phyloP scores from a whole-genome alignment of 1,140 invertebrate genomes.

The Lordiphosa collinella region DNA sequence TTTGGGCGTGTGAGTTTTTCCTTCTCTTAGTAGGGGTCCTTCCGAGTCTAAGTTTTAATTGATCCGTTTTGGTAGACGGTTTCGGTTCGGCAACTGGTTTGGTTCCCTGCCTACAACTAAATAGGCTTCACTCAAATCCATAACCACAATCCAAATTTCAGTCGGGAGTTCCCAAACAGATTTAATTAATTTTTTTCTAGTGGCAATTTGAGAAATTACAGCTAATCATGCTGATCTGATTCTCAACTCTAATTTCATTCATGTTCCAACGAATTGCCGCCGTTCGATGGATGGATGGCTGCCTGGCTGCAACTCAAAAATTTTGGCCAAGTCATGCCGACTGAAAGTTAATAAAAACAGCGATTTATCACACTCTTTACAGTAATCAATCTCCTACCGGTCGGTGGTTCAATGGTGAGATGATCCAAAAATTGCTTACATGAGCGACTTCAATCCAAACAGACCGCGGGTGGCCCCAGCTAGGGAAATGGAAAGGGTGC shows the following conservation, averaged over 20 bases:
- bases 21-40: too few relatives aligned
- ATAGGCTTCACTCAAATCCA: too few relatives aligned
- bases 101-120: too few relatives aligned
- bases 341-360: conserved; percentile 77
- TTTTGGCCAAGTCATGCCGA: conserved; percentile 61
- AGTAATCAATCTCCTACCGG: conserved; percentile 65
- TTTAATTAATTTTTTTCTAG: conserved; percentile 56
- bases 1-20: too few relatives aligned
- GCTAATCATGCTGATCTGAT: conserved; percentile 76
- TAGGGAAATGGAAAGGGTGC: neutral
- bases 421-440: conserved; percentile 50
- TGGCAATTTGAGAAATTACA: conserved; percentile 47
- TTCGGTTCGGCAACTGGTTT: too few relatives aligned
- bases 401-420: conserved; percentile 47
- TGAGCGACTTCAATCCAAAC: conserved; percentile 64
- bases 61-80: too few relatives aligned
- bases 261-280: conserved; percentile 29
- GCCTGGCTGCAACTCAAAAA: conserved; percentile 2
- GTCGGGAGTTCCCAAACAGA: conserved; percentile 35
- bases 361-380: conserved; percentile 78
- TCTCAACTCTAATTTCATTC: conserved; percentile 53
- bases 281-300: too few relatives aligned
- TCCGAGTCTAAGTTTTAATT: too few relatives aligned
- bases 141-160: neutral
- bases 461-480: conserved; percentile 44